Percentiles rank a stretch among this genome's conserved stretches.
phyloP scores from a whole-genome alignment of 2,113 vertebrate genomes.

The Pogonocichla stellata region DNA sequence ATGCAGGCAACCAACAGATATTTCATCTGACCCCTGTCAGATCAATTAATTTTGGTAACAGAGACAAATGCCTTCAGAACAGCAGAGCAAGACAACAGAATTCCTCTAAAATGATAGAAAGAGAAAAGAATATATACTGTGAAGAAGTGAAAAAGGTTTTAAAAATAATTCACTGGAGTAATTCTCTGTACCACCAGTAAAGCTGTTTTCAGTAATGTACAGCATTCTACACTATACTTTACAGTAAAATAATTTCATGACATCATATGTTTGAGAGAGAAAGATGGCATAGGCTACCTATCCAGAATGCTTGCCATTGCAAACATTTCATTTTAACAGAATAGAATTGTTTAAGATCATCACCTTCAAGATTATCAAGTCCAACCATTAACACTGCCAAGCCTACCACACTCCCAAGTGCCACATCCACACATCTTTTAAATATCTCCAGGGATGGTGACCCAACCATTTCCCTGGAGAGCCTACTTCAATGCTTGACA shows the following conservation, averaged over 20 bases:
- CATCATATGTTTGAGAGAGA: background rate
- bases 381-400: background rate
- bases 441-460: background rate
- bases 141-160: background rate
- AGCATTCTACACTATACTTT: background rate
- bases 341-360: background rate
- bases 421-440: background rate
- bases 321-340: background rate
- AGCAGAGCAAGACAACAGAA: background rate
- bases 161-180: background rate
- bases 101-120: background rate
- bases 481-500: background rate
- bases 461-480: background rate
- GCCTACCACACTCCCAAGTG: background rate
- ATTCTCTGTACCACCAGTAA: background rate
- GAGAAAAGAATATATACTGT: background rate
- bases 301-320: background rate
- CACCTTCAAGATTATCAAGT: background rate
- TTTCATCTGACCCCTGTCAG: slow-evolving; percentile 8
- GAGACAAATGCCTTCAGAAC: background rate
- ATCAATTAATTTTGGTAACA: slow-evolving; percentile 28
- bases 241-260: background rate
- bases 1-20: background rate
- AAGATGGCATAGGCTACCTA: background rate
- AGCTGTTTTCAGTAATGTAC: background rate